Evolutionary conservation across 2,113 vertebrate genomes (phyloP).

Genomic region (Carettochelys insculpta): DNA sequence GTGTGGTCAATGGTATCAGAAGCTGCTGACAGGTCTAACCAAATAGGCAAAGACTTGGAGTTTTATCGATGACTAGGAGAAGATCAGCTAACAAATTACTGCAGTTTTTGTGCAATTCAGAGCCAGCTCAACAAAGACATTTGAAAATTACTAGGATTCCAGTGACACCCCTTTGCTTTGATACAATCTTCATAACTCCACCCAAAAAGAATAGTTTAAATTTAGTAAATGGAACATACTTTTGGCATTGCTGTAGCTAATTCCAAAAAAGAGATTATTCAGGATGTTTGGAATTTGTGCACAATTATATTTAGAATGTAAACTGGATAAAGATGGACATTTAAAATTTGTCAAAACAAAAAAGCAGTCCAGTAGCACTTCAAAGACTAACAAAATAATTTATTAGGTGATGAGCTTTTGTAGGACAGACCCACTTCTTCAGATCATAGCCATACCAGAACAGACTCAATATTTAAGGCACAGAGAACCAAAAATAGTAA

Average conservation of each 20-base stretch:
- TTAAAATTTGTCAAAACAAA: not conserved
- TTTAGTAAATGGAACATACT: not conserved
- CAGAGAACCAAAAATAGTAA: too few species aligned
- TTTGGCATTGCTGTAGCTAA: not conserved
- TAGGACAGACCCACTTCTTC: too few species aligned
- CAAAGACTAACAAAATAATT: too few species aligned
- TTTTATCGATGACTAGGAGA: not conserved
- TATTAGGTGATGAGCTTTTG: too few species aligned
- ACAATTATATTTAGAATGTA: not conserved
- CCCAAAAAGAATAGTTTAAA: not conserved
- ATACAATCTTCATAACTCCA: not conserved
- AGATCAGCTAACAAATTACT: not conserved
- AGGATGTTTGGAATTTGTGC: not conserved
- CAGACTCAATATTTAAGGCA: too few species aligned
- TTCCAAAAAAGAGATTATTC: not conserved
- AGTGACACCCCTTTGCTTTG: not conserved
- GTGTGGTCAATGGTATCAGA: not conserved
- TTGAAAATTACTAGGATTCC: not conserved
- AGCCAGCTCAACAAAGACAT: not conserved
- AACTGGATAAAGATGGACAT: not conserved
- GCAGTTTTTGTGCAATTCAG: not conserved
- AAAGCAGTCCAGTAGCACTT: too few species aligned
- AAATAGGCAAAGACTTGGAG: not conserved
- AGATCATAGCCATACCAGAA: too few species aligned
- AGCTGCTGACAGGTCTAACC: not conserved